Percentiles rank a stretch among this genome's conserved stretches.
Conservation (phyloP, 2,113 vertebrate genomes). For the Tilapia sparmanii region DNA sequence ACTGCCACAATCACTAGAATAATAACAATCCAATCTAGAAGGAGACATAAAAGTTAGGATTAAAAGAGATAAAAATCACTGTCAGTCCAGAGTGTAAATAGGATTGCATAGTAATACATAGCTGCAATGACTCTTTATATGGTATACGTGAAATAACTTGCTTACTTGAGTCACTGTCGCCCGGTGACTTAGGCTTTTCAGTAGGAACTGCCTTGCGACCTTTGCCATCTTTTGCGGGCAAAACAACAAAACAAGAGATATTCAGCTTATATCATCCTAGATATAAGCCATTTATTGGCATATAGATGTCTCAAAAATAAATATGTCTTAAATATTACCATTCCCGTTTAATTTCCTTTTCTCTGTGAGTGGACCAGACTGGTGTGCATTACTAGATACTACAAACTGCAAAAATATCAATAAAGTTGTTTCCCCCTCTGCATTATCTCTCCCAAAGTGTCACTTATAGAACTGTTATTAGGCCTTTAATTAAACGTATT, state of each 20-base stretch:
- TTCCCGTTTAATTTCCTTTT: neutral
- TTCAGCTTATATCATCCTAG: neutral
- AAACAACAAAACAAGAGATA: neutral
- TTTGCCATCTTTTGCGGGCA: neutral
- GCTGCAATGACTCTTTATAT: neutral
- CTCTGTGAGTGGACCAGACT: neutral
- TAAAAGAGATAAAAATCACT: neutral
- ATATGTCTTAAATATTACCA: neutral
- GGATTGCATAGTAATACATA: neutral
- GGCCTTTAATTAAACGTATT: neutral
- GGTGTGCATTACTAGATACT: neutral
- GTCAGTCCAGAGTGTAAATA: neutral
- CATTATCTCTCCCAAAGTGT: neutral
- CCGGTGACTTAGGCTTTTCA: neutral
- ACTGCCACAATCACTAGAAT: constrained; percentile 44
- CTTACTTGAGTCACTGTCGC: constrained; percentile 9
- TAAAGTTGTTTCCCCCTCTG: neutral
- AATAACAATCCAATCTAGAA: constrained; percentile 68
- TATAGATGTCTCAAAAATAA: neutral
- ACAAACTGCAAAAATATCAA: neutral
- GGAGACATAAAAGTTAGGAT: neutral
- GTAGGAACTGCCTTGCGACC: neutral
- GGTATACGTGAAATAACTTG: neutral
- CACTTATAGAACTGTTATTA: neutral
- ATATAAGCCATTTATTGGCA: neutral